These are phyloP conservation scores for Sceloporus tristichus DNA, from an alignment of 2,113 vertebrate genomes.

Conservation along the genomic window DNA sequence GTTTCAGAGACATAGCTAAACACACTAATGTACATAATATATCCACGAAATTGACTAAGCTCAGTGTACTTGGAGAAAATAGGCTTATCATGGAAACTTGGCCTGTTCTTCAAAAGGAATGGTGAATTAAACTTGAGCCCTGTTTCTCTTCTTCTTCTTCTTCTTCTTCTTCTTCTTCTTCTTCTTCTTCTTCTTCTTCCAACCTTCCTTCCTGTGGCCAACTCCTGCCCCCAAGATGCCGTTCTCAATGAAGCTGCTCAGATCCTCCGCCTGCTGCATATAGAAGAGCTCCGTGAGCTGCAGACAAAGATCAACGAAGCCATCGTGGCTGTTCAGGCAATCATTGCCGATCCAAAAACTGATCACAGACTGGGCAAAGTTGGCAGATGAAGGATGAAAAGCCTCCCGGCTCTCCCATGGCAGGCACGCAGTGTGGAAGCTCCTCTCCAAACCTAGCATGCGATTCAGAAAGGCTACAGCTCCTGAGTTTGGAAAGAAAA, in stretches of 20 bases:
- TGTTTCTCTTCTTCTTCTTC: background rate
- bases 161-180: background rate
- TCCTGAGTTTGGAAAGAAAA: conserved; percentile 61
- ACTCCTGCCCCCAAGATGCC: conserved; percentile 82
- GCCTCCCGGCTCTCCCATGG: conserved; percentile 10
- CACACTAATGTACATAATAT: background rate
- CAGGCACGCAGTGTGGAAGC: conserved; percentile 44
- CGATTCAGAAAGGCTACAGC: conserved; percentile 47
- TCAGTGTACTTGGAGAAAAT: too few relatives aligned
- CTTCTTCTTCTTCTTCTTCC: background rate
- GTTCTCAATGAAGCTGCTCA: conserved; percentile 95
- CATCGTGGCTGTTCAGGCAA: conserved; percentile 96
- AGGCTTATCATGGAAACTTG: too few relatives aligned
- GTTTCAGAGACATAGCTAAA: too few relatives aligned
- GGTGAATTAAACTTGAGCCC: fast-evolving
- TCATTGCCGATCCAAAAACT: conserved; percentile 97
- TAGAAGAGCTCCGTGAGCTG: conserved; percentile 96
- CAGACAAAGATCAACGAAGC: conserved; percentile 98
- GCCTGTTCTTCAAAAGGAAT: conserved; percentile 8
- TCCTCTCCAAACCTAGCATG: conserved; percentile 56
- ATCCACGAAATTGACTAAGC: background rate
- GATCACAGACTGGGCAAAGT: conserved; percentile 98
- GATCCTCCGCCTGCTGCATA: conserved; percentile 93
- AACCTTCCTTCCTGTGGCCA: background rate
- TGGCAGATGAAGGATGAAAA: conserved; percentile 86